phyloP scores from a whole-genome alignment of 2,888 invertebrate species.

The Eristalis arbustorum region DNA sequence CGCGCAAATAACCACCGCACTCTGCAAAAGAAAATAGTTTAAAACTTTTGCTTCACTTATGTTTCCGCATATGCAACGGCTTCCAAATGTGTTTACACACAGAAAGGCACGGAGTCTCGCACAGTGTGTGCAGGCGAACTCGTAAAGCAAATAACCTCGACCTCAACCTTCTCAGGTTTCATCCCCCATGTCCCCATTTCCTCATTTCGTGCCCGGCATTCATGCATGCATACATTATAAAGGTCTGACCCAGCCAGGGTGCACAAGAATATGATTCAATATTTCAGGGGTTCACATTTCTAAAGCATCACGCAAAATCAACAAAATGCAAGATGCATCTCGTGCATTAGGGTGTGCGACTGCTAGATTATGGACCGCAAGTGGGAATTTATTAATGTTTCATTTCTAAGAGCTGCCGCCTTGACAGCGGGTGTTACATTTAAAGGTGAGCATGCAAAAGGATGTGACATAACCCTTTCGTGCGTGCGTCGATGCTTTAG shows the following conservation, averaged over 20 bases:
- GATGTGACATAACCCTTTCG: constrained; percentile 24
- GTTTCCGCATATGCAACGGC: constrained; percentile 7
- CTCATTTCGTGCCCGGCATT: neutral
- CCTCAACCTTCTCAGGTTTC: constrained; percentile 44
- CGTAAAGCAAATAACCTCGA: constrained; percentile 59
- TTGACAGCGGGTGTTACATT: constrained; percentile 1
- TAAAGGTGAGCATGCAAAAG: constrained; percentile 22
- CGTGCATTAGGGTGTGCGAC: constrained; percentile 22
- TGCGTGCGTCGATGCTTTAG: constrained; percentile 50
- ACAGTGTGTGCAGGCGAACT: neutral
- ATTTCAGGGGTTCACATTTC: constrained; percentile 56
- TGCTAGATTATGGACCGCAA: constrained; percentile 16
- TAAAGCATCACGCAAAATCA: constrained; percentile 59
- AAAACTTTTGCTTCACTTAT: neutral
- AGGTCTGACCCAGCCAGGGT: constrained; percentile 44
- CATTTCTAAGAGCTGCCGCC: neutral
- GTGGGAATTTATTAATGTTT: neutral
- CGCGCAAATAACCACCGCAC: constrained; percentile 95
- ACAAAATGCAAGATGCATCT: constrained; percentile 45
- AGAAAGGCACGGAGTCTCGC: neutral
- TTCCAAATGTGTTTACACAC: neutral
- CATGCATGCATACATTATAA: constrained; percentile 9
- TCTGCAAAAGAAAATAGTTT: constrained; percentile 82
- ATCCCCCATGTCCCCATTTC: neutral
- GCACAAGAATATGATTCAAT: constrained; percentile 65